Evolutionary conservation across 2,113 vertebrate species (phyloP).

Genomic region (Arvicanthis niloticus): DNA sequence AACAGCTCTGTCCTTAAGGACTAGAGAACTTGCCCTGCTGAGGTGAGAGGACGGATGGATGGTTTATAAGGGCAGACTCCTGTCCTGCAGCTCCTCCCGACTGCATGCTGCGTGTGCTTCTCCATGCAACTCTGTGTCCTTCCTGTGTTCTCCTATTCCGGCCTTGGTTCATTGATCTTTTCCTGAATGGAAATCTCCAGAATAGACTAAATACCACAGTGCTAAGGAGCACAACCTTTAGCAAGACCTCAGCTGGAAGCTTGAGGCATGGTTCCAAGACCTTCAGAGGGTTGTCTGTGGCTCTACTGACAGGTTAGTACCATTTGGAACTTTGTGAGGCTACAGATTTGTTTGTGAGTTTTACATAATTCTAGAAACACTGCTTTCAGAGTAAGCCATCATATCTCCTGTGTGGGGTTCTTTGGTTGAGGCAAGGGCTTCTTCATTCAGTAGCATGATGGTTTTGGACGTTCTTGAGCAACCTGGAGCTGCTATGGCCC

Average conservation of each 20-base stretch:
- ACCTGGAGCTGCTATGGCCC: neutral
- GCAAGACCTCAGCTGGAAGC: constrained; percentile 25
- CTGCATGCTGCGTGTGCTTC: constrained; percentile 88
- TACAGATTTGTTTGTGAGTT: neutral
- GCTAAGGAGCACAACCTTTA: constrained; percentile 48
- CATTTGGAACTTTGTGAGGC: neutral
- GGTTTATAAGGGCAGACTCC: neutral
- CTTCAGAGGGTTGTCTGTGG: neutral
- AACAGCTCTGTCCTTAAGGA: neutral
- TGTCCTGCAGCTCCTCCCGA: constrained; percentile 84
- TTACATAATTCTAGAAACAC: neutral
- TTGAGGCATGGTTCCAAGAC: constrained; percentile 62
- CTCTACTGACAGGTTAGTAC: constrained; percentile 41
- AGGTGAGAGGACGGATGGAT: neutral
- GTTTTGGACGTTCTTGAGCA: neutral
- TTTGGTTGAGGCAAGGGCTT: neutral
- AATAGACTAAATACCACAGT: constrained; percentile 64
- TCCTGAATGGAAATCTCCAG: constrained; percentile 81
- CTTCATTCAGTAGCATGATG: neutral
- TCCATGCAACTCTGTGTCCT: constrained; percentile 87
- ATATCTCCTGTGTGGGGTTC: neutral
- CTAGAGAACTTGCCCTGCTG: neutral
- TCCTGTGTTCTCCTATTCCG: constrained; percentile 86
- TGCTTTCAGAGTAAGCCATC: neutral
- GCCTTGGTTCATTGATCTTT: constrained; percentile 75